phyloP scores from a whole-genome alignment of 2,797 vertebrate species.

The Anabas testudineus region DNA sequence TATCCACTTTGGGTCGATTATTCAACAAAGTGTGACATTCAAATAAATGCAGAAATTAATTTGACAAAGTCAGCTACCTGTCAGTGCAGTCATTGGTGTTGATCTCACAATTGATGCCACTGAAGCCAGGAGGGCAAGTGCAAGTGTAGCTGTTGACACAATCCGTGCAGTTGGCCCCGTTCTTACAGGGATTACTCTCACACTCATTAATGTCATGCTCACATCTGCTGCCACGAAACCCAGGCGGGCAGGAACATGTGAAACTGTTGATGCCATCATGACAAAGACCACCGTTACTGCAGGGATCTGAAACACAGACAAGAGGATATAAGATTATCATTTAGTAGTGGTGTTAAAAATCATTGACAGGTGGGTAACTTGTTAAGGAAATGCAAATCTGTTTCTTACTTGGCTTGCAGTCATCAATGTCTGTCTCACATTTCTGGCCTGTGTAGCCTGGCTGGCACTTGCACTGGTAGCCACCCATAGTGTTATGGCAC shows the following conservation, averaged over 20 bases:
- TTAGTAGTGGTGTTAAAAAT: not conserved
- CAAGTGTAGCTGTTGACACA: slow-evolving; percentile 97
- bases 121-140: slow-evolving; percentile 94
- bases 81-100: slow-evolving; percentile 98
- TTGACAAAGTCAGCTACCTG: slow-evolving; percentile 84
- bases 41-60: not conserved
- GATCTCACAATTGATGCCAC: slow-evolving; percentile 95
- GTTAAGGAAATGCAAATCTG: not conserved
- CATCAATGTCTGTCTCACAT: slow-evolving; percentile 90
- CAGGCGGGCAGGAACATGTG: slow-evolving; percentile 89
- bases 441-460: slow-evolving; percentile 90
- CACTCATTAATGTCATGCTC: slow-evolving; percentile 97
- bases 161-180: slow-evolving; percentile 96
- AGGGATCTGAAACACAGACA: slow-evolving; percentile 86
- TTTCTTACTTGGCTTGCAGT: slow-evolving; percentile 93
- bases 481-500: slow-evolving; percentile 90
- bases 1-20: not conserved
- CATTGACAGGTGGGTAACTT: not conserved
- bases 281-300: slow-evolving; percentile 94
- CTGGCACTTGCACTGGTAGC: slow-evolving; percentile 91
- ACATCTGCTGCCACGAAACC: slow-evolving; percentile 91
- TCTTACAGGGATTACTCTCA: slow-evolving; percentile 93
- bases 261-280: slow-evolving; percentile 86
- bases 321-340: not conserved
- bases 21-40: not conserved